Evolutionary conservation across 2,888 invertebrate species (phyloP).

Genomic region (Dryobota labecula): DNA sequence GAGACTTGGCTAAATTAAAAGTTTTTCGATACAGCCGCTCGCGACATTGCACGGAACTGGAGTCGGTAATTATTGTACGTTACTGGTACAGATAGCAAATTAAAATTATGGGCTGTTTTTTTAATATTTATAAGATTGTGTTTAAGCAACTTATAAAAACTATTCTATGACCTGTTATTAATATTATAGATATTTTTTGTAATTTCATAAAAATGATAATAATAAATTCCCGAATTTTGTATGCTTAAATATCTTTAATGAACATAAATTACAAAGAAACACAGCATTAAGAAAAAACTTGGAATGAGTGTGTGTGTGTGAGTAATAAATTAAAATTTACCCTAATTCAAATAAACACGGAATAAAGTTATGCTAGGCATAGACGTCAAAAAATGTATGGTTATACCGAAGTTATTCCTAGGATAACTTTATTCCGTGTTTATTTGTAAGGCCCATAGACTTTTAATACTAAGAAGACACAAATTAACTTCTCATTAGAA

Average conservation of each 20-base stretch:
- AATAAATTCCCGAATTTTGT: neutral
- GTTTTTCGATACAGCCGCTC: slow-evolving; percentile 88
- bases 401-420: no score
- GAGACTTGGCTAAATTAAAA: slow-evolving; percentile 90
- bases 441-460: no score
- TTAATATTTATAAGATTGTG: neutral
- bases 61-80: slow-evolving; percentile 87
- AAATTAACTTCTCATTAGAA: slow-evolving; percentile 15
- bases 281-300: neutral
- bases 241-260: neutral
- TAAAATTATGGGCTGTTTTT: neutral
- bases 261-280: neutral
- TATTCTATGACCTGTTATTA: no score
- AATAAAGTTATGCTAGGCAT: no score
- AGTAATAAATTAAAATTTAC: no score
- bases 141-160: neutral
- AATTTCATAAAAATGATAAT: neutral
- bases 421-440: no score
- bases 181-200: neutral
- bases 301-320: neutral
- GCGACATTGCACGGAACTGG: slow-evolving; percentile 89
- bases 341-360: no score
- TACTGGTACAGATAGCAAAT: slow-evolving; percentile 72
- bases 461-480: neutral
- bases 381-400: no score